These are phyloP conservation scores for Phocoena sinus DNA, from an alignment of 2,113 vertebrate species.

Conservation along the genomic window DNA sequence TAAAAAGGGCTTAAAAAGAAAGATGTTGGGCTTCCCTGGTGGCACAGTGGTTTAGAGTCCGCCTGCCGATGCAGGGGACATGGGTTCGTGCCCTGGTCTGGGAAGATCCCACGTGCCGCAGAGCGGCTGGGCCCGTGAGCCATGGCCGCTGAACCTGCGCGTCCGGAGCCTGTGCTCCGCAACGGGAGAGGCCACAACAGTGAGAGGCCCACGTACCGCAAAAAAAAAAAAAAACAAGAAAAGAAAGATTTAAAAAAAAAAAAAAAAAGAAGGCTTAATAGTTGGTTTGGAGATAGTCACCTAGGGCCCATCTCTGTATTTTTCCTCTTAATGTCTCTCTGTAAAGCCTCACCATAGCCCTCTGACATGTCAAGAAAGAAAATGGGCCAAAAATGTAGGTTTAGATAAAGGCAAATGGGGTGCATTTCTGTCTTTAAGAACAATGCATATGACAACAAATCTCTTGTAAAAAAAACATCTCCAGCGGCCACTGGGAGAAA, in stretches of 20 bases:
- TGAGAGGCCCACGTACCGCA: too few species aligned
- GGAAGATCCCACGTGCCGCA: too few species aligned
- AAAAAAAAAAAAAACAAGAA: too few species aligned
- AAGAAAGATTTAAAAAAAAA: background rate
- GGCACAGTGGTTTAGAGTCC: too few species aligned
- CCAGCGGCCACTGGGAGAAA: background rate
- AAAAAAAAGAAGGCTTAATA: background rate
- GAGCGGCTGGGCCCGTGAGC: too few species aligned
- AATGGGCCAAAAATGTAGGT: background rate
- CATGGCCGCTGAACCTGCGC: too few species aligned
- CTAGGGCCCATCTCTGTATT: background rate
- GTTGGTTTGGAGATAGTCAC: background rate
- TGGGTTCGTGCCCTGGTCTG: too few species aligned
- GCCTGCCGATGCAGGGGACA: too few species aligned
- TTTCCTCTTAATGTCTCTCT: background rate
- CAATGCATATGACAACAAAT: fast-evolving
- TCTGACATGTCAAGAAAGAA: background rate
- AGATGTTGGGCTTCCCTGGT: background rate
- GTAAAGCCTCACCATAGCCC: background rate
- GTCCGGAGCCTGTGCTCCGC: too few species aligned
- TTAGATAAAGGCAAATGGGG: background rate
- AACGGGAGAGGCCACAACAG: too few species aligned
- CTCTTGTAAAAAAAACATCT: background rate
- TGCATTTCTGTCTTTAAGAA: background rate
- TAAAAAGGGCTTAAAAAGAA: background rate